These are phyloP conservation scores for Prochilodus magdalenae DNA, from an alignment of 2,113 vertebrate genomes.

Conservation along the genomic window DNA sequence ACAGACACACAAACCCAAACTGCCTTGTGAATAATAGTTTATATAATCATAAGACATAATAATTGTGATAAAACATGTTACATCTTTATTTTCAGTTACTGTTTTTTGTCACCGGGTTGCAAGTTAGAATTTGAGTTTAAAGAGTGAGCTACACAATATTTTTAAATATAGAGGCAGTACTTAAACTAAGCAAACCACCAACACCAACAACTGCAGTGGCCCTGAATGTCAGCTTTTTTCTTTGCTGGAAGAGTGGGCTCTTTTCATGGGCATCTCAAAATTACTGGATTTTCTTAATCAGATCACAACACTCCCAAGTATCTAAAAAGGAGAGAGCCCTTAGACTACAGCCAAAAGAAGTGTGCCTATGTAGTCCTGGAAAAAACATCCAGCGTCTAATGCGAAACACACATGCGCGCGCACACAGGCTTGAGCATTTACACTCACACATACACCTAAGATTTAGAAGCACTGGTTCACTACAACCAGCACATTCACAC, in stretches of 20 bases:
- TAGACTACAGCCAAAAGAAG: slow-evolving; percentile 43
- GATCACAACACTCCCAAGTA: slow-evolving; percentile 31
- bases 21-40: slow-evolving; percentile 16
- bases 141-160: slow-evolving; percentile 72
- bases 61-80: slow-evolving; percentile 49
- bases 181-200: slow-evolving; percentile 72
- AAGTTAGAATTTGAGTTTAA: slow-evolving; percentile 61
- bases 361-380: slow-evolving; percentile 34
- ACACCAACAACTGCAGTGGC: slow-evolving; percentile 64
- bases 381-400: slow-evolving; percentile 38
- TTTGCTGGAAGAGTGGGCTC: slow-evolving; percentile 35
- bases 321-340: slow-evolving; percentile 44
- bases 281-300: slow-evolving; percentile 12
- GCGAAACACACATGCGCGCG: slow-evolving; percentile 7
- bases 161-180: slow-evolving; percentile 73
- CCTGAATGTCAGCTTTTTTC: slow-evolving; percentile 50
- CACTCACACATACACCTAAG: neutral
- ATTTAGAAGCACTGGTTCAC: slow-evolving; percentile 30
- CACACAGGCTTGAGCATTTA: neutral
- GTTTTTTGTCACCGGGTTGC: slow-evolving; percentile 28
- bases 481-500: slow-evolving; percentile 28
- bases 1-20: neutral
- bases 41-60: slow-evolving; percentile 27
- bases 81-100: slow-evolving; percentile 54
- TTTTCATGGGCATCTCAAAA: slow-evolving; percentile 18